phyloP scores from a whole-genome alignment of 2,113 vertebrate species.

The Osmerus mordax region DNA sequence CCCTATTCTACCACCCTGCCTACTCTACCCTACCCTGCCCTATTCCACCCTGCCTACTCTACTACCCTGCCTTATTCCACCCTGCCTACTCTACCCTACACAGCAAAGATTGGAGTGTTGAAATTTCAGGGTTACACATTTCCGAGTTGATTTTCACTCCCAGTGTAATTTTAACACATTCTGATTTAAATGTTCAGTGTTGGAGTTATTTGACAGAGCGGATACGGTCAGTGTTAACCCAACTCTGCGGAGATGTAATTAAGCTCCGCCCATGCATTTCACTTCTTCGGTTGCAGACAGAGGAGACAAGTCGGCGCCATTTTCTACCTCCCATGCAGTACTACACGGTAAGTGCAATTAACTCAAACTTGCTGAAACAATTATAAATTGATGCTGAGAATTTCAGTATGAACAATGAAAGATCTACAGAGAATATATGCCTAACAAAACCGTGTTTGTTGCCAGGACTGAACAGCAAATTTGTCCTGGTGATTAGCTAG shows the following conservation, averaged over 20 bases:
- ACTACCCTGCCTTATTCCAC: too few species aligned
- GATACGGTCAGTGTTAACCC: not conserved
- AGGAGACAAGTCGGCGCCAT: constrained; percentile 1
- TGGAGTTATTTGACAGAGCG: too few species aligned
- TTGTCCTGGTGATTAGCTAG: constrained; percentile 1
- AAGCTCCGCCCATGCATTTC: constrained; percentile 13
- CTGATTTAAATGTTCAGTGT: too few species aligned
- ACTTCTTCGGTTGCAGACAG: not conserved
- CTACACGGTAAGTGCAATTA: not conserved
- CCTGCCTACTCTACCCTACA: too few species aligned
- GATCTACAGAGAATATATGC: constrained; percentile 10
- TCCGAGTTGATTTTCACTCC: too few species aligned
- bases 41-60: too few species aligned
- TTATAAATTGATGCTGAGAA: constrained; percentile 5
- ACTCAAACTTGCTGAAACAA: not conserved
- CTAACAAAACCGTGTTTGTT: not conserved
- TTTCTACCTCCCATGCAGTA: not conserved
- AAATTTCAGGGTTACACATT: too few species aligned
- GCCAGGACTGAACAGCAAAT: not conserved
- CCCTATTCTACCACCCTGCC: too few species aligned
- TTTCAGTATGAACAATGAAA: constrained; percentile 9
- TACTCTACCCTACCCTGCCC: too few species aligned
- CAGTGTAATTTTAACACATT: too few species aligned
- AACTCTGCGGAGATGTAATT: not conserved
- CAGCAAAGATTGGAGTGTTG: too few species aligned